phyloP scores from a whole-genome alignment of 2,888 invertebrate genomes.

The Agonopterix alstromeriana region DNA sequence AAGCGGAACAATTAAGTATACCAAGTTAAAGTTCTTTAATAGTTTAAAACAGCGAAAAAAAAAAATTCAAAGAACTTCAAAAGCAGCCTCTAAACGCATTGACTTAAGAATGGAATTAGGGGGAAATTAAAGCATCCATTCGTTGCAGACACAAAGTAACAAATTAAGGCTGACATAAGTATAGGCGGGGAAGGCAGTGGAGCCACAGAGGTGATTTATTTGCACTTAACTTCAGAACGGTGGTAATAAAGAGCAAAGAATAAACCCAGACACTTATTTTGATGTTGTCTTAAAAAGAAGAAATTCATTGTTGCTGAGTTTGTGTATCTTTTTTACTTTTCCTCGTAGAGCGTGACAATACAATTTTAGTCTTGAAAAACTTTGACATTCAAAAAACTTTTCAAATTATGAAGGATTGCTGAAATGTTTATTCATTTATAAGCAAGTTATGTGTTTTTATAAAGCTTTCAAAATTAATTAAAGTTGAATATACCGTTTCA shows the following conservation, averaged over 20 bases:
- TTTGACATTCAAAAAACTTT: background rate
- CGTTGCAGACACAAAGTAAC: constrained; percentile 13
- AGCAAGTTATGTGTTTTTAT: too few relatives aligned
- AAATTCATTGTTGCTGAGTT: too few relatives aligned
- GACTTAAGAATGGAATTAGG: too few relatives aligned
- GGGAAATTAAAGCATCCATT: constrained; percentile 12
- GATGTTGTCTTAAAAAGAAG: constrained; percentile 17
- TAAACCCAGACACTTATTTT: constrained; percentile 30
- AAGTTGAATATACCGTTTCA: background rate
- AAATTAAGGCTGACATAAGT: constrained; percentile 14
- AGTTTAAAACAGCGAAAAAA: too few relatives aligned
- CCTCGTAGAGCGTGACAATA: background rate
- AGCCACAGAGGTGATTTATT: constrained; percentile 29
- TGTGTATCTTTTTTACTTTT: constrained; percentile 4
- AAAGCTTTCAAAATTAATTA: background rate
- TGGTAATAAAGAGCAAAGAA: constrained; percentile 26
- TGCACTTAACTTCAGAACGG: constrained; percentile 32
- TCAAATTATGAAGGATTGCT: too few relatives aligned
- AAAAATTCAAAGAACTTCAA: too few relatives aligned
- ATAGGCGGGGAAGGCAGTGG: constrained; percentile 3
- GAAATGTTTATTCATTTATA: too few relatives aligned
- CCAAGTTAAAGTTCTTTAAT: too few relatives aligned
- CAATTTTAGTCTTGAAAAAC: background rate
- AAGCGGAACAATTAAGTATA: too few relatives aligned
- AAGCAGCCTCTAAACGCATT: too few relatives aligned